A percentile compares a stretch with the other conserved stretches of the same genome.
Conservation (phyloP, 1,140 invertebrate species). For the Acromyrmex charruanus region DNA sequence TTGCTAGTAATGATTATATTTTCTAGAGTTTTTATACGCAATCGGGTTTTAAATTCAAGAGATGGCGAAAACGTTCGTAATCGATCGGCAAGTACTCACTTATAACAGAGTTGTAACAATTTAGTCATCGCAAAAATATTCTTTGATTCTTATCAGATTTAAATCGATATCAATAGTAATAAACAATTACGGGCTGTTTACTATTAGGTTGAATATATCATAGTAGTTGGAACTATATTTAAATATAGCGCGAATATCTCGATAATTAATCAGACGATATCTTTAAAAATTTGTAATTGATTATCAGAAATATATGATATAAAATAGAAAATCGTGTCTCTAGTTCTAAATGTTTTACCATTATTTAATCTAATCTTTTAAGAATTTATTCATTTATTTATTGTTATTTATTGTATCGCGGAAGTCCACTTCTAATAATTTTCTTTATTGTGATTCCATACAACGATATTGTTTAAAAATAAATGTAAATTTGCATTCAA, state of each 20-base stretch:
- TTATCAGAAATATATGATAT: too few relatives aligned
- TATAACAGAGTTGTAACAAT: not conserved
- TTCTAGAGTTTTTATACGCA: not conserved
- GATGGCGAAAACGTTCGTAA: not conserved
- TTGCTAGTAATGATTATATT: not conserved
- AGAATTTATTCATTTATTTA: too few relatives aligned
- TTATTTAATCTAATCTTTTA: too few relatives aligned
- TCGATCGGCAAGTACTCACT: not conserved
- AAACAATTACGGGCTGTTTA: not conserved
- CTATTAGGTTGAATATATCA: not conserved
- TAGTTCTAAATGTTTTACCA: too few relatives aligned
- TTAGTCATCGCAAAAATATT: not conserved
- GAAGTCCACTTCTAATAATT: too few relatives aligned
- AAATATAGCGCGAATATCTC: not conserved
- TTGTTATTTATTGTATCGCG: too few relatives aligned
- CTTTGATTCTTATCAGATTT: not conserved
- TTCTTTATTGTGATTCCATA: too few relatives aligned
- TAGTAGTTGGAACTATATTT: not conserved
- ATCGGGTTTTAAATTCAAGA: not conserved
- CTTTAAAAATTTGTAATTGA: too few relatives aligned
- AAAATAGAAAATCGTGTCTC: too few relatives aligned
- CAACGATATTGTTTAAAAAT: too few relatives aligned
- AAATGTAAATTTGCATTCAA: too few relatives aligned
- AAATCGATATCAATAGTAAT: not conserved
- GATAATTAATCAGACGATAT: not conserved